phyloP scores from a whole-genome alignment of 2,113 vertebrate genomes.

The Oryzias melastigma region DNA sequence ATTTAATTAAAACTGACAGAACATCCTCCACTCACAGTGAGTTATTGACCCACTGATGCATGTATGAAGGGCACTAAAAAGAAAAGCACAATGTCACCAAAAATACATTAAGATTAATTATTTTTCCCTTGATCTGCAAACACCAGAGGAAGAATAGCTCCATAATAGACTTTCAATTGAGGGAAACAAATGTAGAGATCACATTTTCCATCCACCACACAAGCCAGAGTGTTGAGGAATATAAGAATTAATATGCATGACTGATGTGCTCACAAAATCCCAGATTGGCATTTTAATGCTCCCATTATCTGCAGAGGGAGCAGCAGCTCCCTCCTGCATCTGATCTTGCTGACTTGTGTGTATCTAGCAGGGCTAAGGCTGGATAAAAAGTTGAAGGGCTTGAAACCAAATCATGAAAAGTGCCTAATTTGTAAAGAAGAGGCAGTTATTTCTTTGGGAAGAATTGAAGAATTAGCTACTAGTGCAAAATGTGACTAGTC shows the following conservation, averaged over 20 bases:
- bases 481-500: constrained; percentile 11
- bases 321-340: constrained; percentile 32
- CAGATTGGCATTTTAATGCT: constrained; percentile 59
- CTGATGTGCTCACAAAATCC: constrained; percentile 49
- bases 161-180: constrained; percentile 8
- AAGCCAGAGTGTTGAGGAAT: constrained; percentile 19
- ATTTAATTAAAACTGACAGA: constrained; percentile 19
- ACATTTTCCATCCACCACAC: constrained; percentile 14
- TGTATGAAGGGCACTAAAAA: constrained; percentile 17
- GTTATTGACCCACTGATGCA: constrained; percentile 21
- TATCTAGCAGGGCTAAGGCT: constrained; percentile 11
- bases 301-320: constrained; percentile 57
- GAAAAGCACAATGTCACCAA: neutral
- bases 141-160: neutral
- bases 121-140: constrained; percentile 9
- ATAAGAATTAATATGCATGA: constrained; percentile 53
- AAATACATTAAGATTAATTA: neutral
- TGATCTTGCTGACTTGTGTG: constrained; percentile 43
- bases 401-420: constrained; percentile 21
- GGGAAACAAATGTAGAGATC: constrained; percentile 4
- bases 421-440: constrained; percentile 40
- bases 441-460: constrained; percentile 6
- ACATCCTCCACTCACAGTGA: constrained; percentile 12
- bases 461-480: constrained; percentile 19
- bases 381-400: constrained; percentile 10